phyloP scores from a whole-genome alignment of 1,140 invertebrate species.

The Chymomyza costata region DNA sequence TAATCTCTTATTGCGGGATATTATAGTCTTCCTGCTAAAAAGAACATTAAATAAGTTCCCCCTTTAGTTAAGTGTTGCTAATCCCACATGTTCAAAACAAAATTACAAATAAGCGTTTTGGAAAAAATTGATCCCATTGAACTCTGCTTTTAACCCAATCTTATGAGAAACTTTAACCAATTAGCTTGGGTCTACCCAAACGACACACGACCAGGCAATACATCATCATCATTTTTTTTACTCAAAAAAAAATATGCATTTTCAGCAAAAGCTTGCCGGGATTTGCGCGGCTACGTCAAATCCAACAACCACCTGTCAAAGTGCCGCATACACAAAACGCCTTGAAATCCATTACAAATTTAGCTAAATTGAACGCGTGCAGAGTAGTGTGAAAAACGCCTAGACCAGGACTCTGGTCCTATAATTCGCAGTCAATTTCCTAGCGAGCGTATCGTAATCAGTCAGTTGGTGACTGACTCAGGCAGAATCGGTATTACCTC shows the following conservation, averaged over 20 bases:
- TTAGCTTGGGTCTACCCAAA: too few relatives aligned
- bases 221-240: constrained; percentile 38
- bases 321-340: constrained; percentile 8
- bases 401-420: constrained; percentile 29
- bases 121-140: too few relatives aligned
- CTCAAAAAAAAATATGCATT: neutral
- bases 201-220: constrained; percentile 32
- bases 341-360: constrained; percentile 58
- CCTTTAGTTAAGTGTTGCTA: too few relatives aligned
- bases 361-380: constrained; percentile 54
- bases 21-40: too few relatives aligned
- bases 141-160: too few relatives aligned
- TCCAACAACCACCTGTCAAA: constrained; percentile 52
- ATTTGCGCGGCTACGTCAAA: too few relatives aligned
- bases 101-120: too few relatives aligned
- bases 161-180: too few relatives aligned
- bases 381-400: neutral
- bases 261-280: too few relatives aligned
- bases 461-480: constrained; percentile 17
- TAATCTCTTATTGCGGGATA: too few relatives aligned
- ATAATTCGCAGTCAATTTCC: constrained; percentile 72
- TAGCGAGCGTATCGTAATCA: constrained; percentile 67
- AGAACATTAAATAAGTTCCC: too few relatives aligned
- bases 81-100: too few relatives aligned
- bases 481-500: constrained; percentile 8